Base-by-base conservation (phyloP, 2,888 invertebrate species). In the Leptopilina myrica region DNA sequence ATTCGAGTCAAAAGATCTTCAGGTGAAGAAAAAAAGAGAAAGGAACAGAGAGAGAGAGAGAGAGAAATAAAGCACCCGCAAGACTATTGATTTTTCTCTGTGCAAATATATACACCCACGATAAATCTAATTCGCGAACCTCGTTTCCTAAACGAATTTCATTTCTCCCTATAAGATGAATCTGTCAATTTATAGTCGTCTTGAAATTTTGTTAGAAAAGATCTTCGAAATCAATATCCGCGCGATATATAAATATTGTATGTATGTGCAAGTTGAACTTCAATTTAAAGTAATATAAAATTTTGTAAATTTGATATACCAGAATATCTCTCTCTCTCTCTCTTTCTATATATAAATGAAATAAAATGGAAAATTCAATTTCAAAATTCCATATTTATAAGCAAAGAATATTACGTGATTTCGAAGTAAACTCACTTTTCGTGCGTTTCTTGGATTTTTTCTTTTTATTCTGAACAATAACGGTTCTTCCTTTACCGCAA, bases 381-480 rank as follows among this genome's bases (percentile, higher is more conserved):
- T 43, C n/a, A 33, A 69, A 43, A 12, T 26, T 69, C 15, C 12
- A 49, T 53, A 53, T 56, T 56, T n/a, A n/a, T 33, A 73, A 14
- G 40, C 11, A 33, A 14, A 33, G 33, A 15, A 33, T 53, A 69
- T 9, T 69, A 20, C 7, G 14, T 26, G 40, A 77, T 43, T 9
- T 46, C 4, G 43, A 75, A 2, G 5, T 40, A 80, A 59, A n/a
- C 88, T 86, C 81, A 89, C 90, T 87, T 85, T 87, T 88, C 62
- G 80, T 85, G 77, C 85, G 87, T 5, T 66, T 78, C 46, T 88
- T 84, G 78, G 89, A 92, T 9, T 84, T 86, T 83, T 92, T 93
- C 90, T 94, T 95, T 89, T 95, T 95, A 88, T 96, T 96, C 5
- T 97, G 95, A 12, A 97, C 93, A 43, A 98, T 93, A 59, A 96